A percentile compares a stretch with the other conserved stretches of the same genome.
Conservation (phyloP, 2,797 vertebrate genomes). For the Urocyon cinereoargenteus region DNA sequence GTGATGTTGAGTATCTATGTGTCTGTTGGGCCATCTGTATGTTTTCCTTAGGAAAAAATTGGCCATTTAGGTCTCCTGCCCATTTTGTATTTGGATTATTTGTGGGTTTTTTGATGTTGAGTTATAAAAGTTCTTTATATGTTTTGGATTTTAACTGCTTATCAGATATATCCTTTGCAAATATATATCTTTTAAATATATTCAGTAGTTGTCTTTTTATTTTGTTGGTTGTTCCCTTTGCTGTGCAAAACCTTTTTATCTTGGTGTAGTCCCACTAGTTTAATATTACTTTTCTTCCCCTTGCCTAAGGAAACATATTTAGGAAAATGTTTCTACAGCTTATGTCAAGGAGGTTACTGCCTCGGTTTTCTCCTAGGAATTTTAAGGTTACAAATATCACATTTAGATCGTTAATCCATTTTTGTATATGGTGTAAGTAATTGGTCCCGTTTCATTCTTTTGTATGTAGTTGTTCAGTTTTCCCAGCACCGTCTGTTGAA, state of each 20-base stretch:
- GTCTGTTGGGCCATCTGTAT: not conserved
- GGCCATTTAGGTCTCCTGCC: not conserved
- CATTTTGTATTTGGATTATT: not conserved
- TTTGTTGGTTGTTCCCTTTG: not conserved
- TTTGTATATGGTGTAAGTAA: not conserved
- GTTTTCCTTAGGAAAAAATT: not conserved
- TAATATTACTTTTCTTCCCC: not conserved
- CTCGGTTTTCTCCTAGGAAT: not conserved
- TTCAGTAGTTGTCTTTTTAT: not conserved
- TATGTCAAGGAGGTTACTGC: not conserved
- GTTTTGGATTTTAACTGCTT: not conserved
- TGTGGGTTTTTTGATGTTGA: not conserved
- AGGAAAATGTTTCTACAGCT: not conserved
- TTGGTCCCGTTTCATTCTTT: not conserved
- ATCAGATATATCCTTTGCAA: not conserved
- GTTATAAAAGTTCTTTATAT: not conserved
- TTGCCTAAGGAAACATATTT: not conserved
- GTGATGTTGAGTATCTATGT: not conserved
- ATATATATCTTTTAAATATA: not conserved
- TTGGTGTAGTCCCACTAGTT: not conserved
- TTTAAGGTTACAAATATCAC: not conserved
- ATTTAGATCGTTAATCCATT: not conserved
- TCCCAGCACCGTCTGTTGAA: not conserved
- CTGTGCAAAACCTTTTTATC: not conserved
- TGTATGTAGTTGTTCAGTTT: not conserved